Base-by-base conservation (phyloP, 2,888 invertebrate species). In the Trissonchulus sp. region DNA sequence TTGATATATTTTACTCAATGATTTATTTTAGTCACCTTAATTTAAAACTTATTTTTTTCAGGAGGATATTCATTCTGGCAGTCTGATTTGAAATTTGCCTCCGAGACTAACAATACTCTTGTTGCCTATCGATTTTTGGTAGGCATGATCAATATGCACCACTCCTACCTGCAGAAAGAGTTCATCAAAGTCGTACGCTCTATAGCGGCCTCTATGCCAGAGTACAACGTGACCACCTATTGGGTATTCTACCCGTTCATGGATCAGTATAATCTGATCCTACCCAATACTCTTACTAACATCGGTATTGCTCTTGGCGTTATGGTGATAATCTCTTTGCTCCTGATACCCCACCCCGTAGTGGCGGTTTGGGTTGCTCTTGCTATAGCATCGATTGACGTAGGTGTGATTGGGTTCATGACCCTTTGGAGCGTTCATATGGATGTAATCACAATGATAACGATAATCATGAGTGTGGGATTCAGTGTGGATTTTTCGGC, bases 391-490 rank as follows among this genome's bases (percentile, higher is more conserved):
- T 94, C 94, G 15, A 95, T 96, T 79, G 95, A 95, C 85, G 87
- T 91, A 18, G 95, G 96, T 1, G 95, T 96, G 0, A 91, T 94
- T 1, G 95, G 95, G 8, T 96, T 94, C 87, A 96, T 96, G 95
- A 92, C 94, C 0, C 87, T 95, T 35, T 96, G 96, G 96, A 91
- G 91, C 80, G 94, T 96, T 3, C 93, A 93, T 83, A 87, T 96
- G 75, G 83, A 83, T 74, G 82, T 83, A 0, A 94, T 96, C 81
- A 94, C 95, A 0, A 94, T 94, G 94, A 94, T 94, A 77, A 94
- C 94, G 84, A 88, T 96, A 74, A 95, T 96, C 80, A 95, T 96
- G 94, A 95, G 95, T 84, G 94, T 96, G 77, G 96, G 95, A 74
- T 94, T 94, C 86, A 93, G 93, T 3, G 93, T 94, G 0, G 94